Base-by-base conservation (phyloP, 1,140 invertebrate species). In the Drosophila bocki region DNA sequence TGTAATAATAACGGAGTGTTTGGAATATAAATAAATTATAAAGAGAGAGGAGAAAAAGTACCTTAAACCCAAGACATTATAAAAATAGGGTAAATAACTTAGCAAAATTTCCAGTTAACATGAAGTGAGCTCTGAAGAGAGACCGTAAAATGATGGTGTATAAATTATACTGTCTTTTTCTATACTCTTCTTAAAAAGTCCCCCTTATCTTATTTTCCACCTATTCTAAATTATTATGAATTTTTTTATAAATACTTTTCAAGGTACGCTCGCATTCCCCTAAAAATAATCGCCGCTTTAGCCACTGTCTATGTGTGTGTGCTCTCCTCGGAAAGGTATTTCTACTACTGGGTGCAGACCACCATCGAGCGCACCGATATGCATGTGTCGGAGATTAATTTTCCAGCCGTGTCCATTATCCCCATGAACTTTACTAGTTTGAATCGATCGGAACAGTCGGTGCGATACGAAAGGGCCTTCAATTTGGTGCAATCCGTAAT, bases 291-390 rank as follows among this genome's bases (percentile, higher is more conserved):
- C 2, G 79, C 63, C 0, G 35, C 64, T 0, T 7, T 45, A 4
- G 26, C 51, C 47, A 83, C 90, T 3, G 58, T 75, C 17, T 91
- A 91, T 33, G 58, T 91, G 0, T 56, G 74, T 12, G 39, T 83
- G 3, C 26, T 91, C 8, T 90, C 85, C 0, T 90, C 90, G 35
- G 76, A 78, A n/a, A 85, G 90, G 1, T 91, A 91, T n/a, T 91
- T 91, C 9, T 57, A 79, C 42, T 82, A 68, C 58, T 91, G 84
- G 90, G 90, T 91, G 11, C 90, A 91, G 50, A 91, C 90, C 13
- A 75, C 86, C 19, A 90, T 91, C 13, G 90, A 91, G 19, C 71
- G 90, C 12, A 91, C 90, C 8, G 90, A 91, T 48, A 61, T 91
- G 26, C 88, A 91, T 51, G 74, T 91, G 3, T 91, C 90, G 12